Conservation (phyloP, 2,113 vertebrate species). For the Pimephales promelas region DNA sequence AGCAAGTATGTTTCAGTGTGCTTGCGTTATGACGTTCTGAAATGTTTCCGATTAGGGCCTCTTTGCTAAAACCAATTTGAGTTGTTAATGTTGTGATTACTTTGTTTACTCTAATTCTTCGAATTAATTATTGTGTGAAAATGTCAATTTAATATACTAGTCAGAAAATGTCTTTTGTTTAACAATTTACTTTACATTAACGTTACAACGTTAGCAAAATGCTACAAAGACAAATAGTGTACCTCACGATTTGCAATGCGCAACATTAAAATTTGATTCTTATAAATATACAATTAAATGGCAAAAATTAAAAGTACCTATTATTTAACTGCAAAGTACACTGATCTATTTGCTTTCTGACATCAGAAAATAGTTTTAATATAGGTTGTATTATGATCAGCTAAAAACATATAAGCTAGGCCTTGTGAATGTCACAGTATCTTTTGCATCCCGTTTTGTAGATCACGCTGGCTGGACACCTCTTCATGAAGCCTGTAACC, state of each 20-base stretch:
- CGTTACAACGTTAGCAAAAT: background rate
- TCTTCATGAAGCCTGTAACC: constrained; percentile 96
- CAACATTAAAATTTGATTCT: background rate
- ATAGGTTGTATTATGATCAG: background rate
- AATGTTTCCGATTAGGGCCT: constrained; percentile 4
- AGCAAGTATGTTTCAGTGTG: background rate
- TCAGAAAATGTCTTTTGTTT: background rate
- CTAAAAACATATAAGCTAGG: background rate
- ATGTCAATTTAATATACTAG: background rate
- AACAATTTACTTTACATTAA: background rate
- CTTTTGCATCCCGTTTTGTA: constrained; percentile 60
- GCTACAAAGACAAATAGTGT: background rate
- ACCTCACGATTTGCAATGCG: background rate
- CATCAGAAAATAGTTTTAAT: background rate
- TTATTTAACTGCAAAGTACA: background rate
- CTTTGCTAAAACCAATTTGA: background rate
- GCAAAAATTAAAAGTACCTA: background rate
- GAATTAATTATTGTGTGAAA: background rate
- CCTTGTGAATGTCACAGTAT: background rate
- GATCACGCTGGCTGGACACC: constrained; percentile 97
- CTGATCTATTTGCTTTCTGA: background rate
- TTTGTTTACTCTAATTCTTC: background rate
- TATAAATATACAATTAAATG: background rate
- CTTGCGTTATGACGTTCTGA: background rate
- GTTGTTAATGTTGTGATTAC: background rate